Percentiles rank a stretch among this genome's conserved stretches.
phyloP scores from a whole-genome alignment of 1,140 invertebrate species.

The Aphidius ervi region DNA sequence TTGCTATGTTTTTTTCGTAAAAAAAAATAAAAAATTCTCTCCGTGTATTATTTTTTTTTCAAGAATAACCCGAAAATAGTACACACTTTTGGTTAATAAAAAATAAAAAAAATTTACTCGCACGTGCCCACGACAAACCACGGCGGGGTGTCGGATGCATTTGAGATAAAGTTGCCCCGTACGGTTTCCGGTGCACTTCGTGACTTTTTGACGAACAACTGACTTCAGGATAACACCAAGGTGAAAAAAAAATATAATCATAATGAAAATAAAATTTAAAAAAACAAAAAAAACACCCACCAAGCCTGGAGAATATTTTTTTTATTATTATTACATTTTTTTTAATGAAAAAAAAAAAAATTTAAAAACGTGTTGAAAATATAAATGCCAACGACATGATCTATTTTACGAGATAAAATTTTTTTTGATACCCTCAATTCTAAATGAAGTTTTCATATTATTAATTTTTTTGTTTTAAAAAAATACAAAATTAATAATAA shows the following conservation, averaged over 20 bases:
- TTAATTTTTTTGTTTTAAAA: not conserved
- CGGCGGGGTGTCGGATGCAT: conserved; percentile 30
- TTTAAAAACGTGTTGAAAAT: too few relatives aligned
- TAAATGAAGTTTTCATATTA: too few relatives aligned
- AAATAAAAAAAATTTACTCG: conserved; percentile 13
- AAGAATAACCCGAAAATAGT: conserved; percentile 4
- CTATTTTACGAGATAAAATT: too few relatives aligned
- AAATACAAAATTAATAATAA: not conserved
- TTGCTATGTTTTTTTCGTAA: too few relatives aligned
- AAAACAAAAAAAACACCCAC: not conserved
- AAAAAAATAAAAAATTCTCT: too few relatives aligned
- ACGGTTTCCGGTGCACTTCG: conserved; percentile 29
- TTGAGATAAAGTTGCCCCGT: conserved; percentile 29
- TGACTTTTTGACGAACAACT: conserved; percentile 21
- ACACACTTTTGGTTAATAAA: conserved; percentile 1
- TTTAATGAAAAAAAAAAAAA: too few relatives aligned
- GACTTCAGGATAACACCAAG: too few relatives aligned
- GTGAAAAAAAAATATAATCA: not conserved
- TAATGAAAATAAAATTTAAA: not conserved
- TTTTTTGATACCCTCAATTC: too few relatives aligned
- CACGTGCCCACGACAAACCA: conserved; percentile 21
- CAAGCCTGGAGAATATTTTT: too few relatives aligned
- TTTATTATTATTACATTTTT: too few relatives aligned
- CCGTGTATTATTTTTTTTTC: not conserved
- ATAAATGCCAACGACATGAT: too few relatives aligned